Conservation (phyloP, 2,797 vertebrate species). For the Mus spretus region DNA sequence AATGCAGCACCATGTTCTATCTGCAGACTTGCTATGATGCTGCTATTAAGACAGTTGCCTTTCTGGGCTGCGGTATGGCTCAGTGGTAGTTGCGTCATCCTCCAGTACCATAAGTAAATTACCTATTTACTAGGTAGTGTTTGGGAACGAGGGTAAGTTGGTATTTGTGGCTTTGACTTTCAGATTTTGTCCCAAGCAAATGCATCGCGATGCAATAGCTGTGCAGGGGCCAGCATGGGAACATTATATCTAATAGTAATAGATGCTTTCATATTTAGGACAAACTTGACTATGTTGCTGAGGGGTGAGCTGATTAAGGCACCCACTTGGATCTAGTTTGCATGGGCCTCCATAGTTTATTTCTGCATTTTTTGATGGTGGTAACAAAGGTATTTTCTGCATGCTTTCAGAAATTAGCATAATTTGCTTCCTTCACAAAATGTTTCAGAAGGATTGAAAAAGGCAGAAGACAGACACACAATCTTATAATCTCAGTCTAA, state of each 20-base stretch:
- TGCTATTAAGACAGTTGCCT: background rate
- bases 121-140: background rate
- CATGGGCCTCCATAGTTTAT: background rate
- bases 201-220: background rate
- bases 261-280: background rate
- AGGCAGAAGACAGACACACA: background rate
- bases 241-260: background rate
- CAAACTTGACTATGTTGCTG: background rate
- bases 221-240: background rate
- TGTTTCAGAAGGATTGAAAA: constrained; percentile 12
- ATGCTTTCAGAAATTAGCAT: background rate
- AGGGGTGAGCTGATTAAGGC: background rate
- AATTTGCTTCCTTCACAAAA: constrained; percentile 25
- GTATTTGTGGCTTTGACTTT: background rate
- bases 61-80: background rate
- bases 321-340: constrained; percentile 30
- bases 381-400: background rate
- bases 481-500: constrained; percentile 11
- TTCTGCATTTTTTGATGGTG: background rate
- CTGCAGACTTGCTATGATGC: background rate
- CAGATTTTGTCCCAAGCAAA: background rate
- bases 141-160: background rate
- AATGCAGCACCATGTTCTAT: background rate
- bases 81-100: background rate
- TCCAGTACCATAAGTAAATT: background rate